These are phyloP conservation scores for Tamandua tetradactyla DNA, from an alignment of 2,797 vertebrate genomes.

Conservation along the genomic window DNA sequence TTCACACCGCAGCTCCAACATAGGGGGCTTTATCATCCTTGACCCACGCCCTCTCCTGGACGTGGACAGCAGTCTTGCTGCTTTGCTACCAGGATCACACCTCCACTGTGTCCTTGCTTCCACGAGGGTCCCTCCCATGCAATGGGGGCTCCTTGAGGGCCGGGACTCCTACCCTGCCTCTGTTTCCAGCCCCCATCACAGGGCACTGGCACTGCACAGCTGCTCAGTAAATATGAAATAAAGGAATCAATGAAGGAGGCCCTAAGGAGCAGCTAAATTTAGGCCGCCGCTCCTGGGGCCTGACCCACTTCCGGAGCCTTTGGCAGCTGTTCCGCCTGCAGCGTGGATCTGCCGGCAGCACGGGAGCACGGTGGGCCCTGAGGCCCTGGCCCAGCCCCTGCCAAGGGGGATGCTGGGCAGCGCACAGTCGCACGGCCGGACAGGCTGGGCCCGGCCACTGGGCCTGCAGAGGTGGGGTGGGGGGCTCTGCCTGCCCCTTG, in stretches of 20 bases:
- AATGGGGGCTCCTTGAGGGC: accelerated
- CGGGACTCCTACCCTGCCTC: accelerated
- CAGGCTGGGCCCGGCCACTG: no score
- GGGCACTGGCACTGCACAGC: background rate
- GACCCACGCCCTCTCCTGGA: accelerated
- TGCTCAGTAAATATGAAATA: slow-evolving; percentile 38
- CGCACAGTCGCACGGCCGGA: no score
- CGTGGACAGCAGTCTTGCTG: background rate
- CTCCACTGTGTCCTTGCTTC: background rate
- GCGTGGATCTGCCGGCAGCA: background rate
- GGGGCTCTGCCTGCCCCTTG: accelerated
- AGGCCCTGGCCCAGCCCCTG: no score
- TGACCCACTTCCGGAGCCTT: slow-evolving; percentile 69
- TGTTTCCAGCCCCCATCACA: background rate
- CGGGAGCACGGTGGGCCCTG: no score
- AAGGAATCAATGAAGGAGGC: slow-evolving; percentile 63
- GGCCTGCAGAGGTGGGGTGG: background rate
- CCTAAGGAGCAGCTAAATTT: slow-evolving; percentile 63
- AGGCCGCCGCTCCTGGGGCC: slow-evolving; percentile 37
- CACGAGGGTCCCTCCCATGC: background rate
- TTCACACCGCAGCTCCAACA: background rate
- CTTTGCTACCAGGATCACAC: no score
- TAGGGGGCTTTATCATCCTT: accelerated
- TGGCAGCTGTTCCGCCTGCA: slow-evolving; percentile 16
- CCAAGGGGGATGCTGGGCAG: no score